Conservation (phyloP, 2,113 vertebrate species). For the Abramis brama region DNA sequence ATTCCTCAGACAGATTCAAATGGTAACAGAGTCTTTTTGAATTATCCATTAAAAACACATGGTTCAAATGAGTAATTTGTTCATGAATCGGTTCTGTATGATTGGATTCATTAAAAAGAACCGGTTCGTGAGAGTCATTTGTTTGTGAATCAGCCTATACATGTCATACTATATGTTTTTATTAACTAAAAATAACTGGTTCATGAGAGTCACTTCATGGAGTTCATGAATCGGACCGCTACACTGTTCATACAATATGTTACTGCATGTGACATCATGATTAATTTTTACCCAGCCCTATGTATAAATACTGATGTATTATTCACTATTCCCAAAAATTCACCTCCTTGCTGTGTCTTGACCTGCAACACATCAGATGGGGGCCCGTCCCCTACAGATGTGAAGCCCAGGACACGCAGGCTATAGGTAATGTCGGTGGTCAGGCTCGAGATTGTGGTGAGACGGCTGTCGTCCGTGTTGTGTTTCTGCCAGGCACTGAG, state of each 20-base stretch:
- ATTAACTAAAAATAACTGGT: neutral
- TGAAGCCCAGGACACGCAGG: slow-evolving; percentile 90
- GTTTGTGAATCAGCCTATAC: neutral
- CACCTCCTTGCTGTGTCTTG: slow-evolving; percentile 95
- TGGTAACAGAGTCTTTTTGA: neutral
- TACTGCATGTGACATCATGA: neutral
- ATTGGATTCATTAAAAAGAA: neutral
- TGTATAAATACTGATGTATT: neutral
- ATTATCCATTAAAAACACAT: neutral
- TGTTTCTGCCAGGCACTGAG: slow-evolving; percentile 91
- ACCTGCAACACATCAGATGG: slow-evolving; percentile 91
- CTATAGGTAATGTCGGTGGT: slow-evolving; percentile 89
- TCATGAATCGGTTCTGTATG: neutral
- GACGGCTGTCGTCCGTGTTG: slow-evolving; percentile 86
- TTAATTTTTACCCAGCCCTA: neutral
- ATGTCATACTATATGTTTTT: neutral
- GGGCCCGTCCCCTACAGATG: slow-evolving; percentile 91
- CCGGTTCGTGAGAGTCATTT: neutral
- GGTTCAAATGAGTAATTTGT: neutral
- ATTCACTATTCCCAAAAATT: slow-evolving; percentile 50
- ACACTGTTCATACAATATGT: neutral
- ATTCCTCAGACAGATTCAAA: neutral
- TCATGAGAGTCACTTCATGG: neutral
- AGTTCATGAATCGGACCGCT: neutral
- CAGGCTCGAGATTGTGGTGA: slow-evolving; percentile 90